Evolutionary conservation across 1,140 invertebrate species (phyloP).

Genomic region (Nebria ingens): DNA sequence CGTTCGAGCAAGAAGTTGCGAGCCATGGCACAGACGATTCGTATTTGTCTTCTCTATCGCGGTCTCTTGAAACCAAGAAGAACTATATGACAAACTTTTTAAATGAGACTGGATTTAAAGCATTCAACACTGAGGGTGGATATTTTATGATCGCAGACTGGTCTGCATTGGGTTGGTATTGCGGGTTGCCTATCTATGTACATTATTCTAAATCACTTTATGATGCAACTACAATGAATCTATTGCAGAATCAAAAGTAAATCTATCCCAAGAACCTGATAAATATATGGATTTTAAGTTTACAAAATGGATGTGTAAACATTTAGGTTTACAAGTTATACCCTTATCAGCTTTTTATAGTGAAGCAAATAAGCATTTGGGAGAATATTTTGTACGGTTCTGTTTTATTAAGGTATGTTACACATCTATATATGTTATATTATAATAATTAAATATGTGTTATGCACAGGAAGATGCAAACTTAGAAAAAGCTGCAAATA

Average conservation of each 20-base stretch:
- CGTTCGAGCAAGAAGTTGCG: slow-evolving; percentile 73
- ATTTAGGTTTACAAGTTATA: slow-evolving; percentile 81
- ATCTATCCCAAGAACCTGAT: slow-evolving; percentile 54
- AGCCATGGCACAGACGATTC: slow-evolving; percentile 59
- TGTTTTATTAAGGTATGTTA: slow-evolving; percentile 90
- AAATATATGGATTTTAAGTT: slow-evolving; percentile 75
- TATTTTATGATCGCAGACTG: slow-evolving; percentile 94
- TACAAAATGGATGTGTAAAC: slow-evolving; percentile 84
- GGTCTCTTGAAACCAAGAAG: slow-evolving; percentile 70
- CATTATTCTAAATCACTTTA: neutral
- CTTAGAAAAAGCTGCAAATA: slow-evolving; percentile 49
- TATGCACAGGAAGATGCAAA: slow-evolving; percentile 58
- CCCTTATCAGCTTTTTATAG: slow-evolving; percentile 89
- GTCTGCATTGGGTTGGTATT: slow-evolving; percentile 47
- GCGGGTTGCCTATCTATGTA: neutral
- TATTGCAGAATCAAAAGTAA: slow-evolving; percentile 42
- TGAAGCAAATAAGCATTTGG: slow-evolving; percentile 63
- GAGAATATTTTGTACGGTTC: slow-evolving; percentile 75
- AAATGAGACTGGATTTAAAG: slow-evolving; percentile 67
- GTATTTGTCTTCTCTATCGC: slow-evolving; percentile 67
- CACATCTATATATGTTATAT: slow-evolving; percentile 14
- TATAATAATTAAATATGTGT: slow-evolving; percentile 16
- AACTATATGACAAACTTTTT: slow-evolving; percentile 70
- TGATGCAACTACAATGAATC: too few relatives aligned
- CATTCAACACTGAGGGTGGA: slow-evolving; percentile 88